phyloP scores from a whole-genome alignment of 2,888 invertebrate genomes.

The Drosophila neoperkinsi region DNA sequence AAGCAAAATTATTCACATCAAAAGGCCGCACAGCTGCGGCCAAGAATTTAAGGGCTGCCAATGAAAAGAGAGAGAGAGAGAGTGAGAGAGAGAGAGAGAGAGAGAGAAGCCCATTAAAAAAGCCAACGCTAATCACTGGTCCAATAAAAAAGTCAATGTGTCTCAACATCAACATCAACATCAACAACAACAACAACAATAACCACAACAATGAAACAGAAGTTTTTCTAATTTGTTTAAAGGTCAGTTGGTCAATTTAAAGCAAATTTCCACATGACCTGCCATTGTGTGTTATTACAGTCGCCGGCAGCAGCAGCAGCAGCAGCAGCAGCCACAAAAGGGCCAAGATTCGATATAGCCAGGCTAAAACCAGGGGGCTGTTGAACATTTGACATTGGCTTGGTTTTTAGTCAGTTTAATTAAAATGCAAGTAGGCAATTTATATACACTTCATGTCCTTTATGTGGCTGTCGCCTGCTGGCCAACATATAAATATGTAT shows the following conservation, averaged over 20 bases:
- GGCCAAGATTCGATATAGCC: constrained; percentile 14
- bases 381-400: constrained; percentile 67
- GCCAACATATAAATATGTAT: constrained; percentile 11
- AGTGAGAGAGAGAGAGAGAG: neutral
- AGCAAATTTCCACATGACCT: constrained; percentile 74
- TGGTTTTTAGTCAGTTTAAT: constrained; percentile 77
- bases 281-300: constrained; percentile 63
- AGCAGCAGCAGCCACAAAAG: constrained; percentile 11
- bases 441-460: constrained; percentile 77
- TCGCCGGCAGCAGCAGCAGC: constrained; percentile 24
- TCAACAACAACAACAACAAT: constrained; percentile 5
- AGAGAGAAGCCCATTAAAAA: constrained; percentile 26
- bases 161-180: constrained; percentile 15
- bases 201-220: constrained; percentile 55
- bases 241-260: constrained; percentile 78
- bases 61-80: neutral
- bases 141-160: constrained; percentile 48
- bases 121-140: constrained; percentile 55
- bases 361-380: neutral
- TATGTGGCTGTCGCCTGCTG: constrained; percentile 44
- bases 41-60: constrained; percentile 31
- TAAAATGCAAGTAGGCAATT: constrained; percentile 80
- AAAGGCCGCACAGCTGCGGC: constrained; percentile 65
- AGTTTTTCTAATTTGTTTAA: constrained; percentile 69
- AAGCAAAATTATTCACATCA: constrained; percentile 73